Evolutionary conservation across 2,797 vertebrate species (phyloP).

Genomic region (Discoglossus pictus): DNA sequence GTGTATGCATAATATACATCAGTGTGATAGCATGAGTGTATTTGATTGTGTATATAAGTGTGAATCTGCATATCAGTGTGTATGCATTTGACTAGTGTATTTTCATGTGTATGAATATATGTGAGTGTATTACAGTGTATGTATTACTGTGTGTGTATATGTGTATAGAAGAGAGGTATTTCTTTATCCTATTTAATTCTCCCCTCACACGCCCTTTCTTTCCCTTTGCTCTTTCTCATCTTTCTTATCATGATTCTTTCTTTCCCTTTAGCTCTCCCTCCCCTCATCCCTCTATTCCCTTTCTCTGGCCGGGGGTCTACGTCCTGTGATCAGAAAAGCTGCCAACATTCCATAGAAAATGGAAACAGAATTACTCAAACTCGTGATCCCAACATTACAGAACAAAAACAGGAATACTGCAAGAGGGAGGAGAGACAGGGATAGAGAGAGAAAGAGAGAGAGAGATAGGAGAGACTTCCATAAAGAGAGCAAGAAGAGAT

Average conservation of each 20-base stretch:
- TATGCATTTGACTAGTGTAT: too few relatives aligned
- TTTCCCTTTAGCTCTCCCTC: conserved; percentile 19
- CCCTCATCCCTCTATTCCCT: conserved; percentile 9
- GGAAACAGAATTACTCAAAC: conserved; percentile 49
- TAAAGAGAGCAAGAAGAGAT: neutral
- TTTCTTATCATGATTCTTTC: conserved; percentile 14
- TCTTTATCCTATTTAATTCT: too few relatives aligned
- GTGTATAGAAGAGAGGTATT: too few relatives aligned
- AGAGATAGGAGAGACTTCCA: neutral
- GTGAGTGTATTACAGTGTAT: too few relatives aligned
- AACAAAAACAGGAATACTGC: conserved; percentile 27
- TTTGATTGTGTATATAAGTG: too few relatives aligned
- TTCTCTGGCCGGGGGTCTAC: conserved; percentile 14
- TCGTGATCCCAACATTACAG: conserved; percentile 49
- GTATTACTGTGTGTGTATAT: too few relatives aligned
- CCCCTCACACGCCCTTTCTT: too few relatives aligned
- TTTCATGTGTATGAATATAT: too few relatives aligned
- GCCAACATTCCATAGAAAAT: conserved; percentile 52
- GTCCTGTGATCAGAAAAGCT: conserved; percentile 47
- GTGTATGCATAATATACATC: too few relatives aligned
- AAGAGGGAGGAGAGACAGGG: neutral
- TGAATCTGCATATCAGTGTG: too few relatives aligned
- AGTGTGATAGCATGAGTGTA: too few relatives aligned
- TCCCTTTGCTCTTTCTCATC: conserved; percentile 27
- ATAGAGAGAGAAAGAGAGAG: conserved; percentile 3